A percentile compares a stretch with the other conserved stretches of the same genome.
Conservation (phyloP, 2,113 vertebrate genomes). For the Hypocryptadius cinnamomeus region DNA sequence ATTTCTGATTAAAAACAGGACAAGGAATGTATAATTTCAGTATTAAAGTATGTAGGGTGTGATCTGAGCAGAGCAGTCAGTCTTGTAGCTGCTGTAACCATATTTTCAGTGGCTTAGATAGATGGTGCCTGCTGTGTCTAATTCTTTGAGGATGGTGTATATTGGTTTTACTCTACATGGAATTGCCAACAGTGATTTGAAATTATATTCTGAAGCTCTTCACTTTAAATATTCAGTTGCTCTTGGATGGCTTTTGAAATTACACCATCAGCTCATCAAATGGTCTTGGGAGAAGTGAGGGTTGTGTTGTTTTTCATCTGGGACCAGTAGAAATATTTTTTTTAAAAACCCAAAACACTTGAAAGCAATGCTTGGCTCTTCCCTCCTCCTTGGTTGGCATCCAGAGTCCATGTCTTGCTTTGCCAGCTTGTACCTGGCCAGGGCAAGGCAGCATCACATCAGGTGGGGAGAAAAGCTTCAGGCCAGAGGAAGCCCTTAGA, state of each 20-base stretch:
- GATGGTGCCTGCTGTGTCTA: constrained; percentile 9
- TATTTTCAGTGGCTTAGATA: constrained; percentile 33
- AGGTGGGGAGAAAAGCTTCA: neutral
- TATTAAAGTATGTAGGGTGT: neutral
- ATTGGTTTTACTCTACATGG: neutral
- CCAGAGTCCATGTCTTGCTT: neutral
- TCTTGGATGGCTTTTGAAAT: constrained; percentile 26
- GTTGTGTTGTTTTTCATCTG: neutral
- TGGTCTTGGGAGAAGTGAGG: constrained; percentile 4
- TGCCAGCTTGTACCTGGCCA: neutral
- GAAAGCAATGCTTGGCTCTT: neutral
- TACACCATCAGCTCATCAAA: neutral
- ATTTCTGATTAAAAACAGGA: neutral
- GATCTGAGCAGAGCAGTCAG: neutral
- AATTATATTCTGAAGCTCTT: neutral
- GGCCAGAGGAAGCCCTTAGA: neutral
- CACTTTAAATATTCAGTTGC: neutral
- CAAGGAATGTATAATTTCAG: neutral
- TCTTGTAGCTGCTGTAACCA: neutral
- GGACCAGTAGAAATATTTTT: neutral
- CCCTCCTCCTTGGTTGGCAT: neutral
- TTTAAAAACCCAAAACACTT: neutral
- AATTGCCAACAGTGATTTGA: constrained; percentile 3
- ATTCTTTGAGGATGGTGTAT: neutral
- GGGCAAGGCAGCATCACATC: neutral